A percentile compares a stretch with the other conserved stretches of the same genome.
Conservation (phyloP, 2,113 vertebrate genomes). For the Lepisosteus osseus region DNA sequence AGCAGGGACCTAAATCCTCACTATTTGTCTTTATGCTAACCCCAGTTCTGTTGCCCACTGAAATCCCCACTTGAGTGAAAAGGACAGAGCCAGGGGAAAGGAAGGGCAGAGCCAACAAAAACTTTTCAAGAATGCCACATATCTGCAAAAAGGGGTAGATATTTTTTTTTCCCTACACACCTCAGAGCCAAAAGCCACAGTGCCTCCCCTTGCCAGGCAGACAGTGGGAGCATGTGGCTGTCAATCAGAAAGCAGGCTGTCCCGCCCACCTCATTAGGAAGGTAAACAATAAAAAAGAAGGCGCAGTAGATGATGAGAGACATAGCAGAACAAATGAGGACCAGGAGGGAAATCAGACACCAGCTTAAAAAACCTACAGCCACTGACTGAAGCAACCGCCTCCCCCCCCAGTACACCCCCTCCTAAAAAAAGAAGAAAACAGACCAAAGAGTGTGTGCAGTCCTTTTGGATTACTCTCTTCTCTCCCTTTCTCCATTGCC, state of each 20-base stretch:
- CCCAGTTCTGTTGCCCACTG: not conserved
- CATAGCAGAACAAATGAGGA: slow-evolving; percentile 84
- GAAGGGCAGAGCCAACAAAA: slow-evolving; percentile 26
- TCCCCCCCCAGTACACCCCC: slow-evolving; percentile 36
- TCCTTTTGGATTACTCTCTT: slow-evolving; percentile 72
- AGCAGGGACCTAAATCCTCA: not conserved
- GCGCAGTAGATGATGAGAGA: slow-evolving; percentile 79
- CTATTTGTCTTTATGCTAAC: slow-evolving; percentile 9
- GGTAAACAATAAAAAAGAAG: slow-evolving; percentile 94
- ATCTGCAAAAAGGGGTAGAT: not conserved
- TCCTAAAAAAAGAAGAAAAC: slow-evolving; percentile 41
- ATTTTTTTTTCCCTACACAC: slow-evolving; percentile 35
- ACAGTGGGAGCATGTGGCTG: slow-evolving; percentile 74
- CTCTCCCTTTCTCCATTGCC: slow-evolving; percentile 78
- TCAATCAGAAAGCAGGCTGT: slow-evolving; percentile 79
- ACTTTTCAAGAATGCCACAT: slow-evolving; percentile 29
- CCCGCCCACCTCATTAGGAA: slow-evolving; percentile 98
- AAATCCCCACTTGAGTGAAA: slow-evolving; percentile 12
- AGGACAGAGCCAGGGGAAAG: slow-evolving; percentile 14
- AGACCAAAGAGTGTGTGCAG: slow-evolving; percentile 57
- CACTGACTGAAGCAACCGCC: slow-evolving; percentile 56
- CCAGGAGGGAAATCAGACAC: slow-evolving; percentile 77
- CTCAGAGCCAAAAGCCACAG: slow-evolving; percentile 74
- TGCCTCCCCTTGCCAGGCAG: slow-evolving; percentile 57
- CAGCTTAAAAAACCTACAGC: slow-evolving; percentile 61